phyloP scores from a whole-genome alignment of 2,888 invertebrate species.

The Tanaodytes sp. region DNA sequence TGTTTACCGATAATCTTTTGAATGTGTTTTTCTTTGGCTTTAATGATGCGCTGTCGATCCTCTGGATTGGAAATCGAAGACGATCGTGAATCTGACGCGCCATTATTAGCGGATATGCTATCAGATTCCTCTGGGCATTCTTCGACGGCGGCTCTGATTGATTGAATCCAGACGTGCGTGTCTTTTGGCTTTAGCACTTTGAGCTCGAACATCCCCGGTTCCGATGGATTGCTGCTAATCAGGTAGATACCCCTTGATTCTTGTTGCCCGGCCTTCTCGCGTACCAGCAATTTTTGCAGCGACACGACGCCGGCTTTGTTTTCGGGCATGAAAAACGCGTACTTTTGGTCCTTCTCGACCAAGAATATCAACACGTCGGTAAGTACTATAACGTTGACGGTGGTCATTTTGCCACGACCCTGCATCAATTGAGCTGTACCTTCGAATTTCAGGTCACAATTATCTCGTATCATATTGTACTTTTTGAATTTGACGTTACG shows the following conservation, averaged over 20 bases:
- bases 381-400: conserved; percentile 89
- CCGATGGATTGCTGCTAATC: conserved; percentile 91
- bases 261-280: conserved; percentile 95
- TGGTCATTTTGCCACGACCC: conserved; percentile 91
- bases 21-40: conserved; percentile 85
- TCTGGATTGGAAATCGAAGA: conserved; percentile 77
- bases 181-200: conserved; percentile 90
- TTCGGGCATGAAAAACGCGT: conserved; percentile 93
- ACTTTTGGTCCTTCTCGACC: conserved; percentile 90
- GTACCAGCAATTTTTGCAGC: conserved; percentile 89
- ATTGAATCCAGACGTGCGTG: conserved; percentile 90
- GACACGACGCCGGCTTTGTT: conserved; percentile 97
- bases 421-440: conserved; percentile 92
- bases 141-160: conserved; percentile 88
- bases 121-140: conserved; percentile 89
- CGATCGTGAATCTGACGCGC: conserved; percentile 62
- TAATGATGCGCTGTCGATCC: conserved; percentile 83
- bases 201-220: conserved; percentile 97
- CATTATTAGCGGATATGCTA: conserved; percentile 55
- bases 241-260: conserved; percentile 92
- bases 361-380: conserved; percentile 94
- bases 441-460: conserved; percentile 89
- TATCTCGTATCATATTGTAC: conserved; percentile 88
- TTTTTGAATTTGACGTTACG: conserved; percentile 93
- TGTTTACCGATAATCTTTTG: conserved; percentile 85